These are phyloP conservation scores for Hypotaenidia okinawae DNA, from an alignment of 2,797 vertebrate genomes.

Conservation along the genomic window DNA sequence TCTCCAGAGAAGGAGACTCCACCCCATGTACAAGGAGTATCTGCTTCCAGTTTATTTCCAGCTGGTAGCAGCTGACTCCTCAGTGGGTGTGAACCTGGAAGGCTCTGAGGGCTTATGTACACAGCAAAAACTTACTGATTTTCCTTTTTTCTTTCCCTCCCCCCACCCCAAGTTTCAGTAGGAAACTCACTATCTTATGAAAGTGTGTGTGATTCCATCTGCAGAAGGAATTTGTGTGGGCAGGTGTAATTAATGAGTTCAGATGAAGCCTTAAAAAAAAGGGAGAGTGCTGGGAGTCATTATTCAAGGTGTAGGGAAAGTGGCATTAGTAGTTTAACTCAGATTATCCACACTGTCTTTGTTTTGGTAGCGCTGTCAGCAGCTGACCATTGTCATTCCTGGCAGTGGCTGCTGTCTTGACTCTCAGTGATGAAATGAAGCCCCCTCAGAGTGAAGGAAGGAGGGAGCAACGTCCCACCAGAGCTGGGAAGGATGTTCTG, in stretches of 20 bases:
- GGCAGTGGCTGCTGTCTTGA: background rate
- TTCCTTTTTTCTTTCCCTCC: background rate
- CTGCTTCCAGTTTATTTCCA: background rate
- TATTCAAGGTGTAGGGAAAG: background rate
- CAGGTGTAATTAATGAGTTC: background rate
- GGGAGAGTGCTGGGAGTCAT: background rate
- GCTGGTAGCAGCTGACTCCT: background rate
- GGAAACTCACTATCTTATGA: background rate
- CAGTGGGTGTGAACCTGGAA: background rate
- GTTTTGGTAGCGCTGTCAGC: background rate
- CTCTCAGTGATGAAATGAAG: background rate
- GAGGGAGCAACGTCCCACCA: no score
- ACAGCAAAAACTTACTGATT: background rate
- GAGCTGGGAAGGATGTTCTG: background rate
- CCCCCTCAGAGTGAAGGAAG: no score
- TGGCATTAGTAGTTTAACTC: background rate
- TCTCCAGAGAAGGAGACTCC: no score
- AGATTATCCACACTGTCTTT: background rate
- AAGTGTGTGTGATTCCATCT: background rate
- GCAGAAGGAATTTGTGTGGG: background rate
- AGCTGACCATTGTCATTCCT: background rate
- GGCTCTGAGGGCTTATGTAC: background rate
- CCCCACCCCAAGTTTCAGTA: background rate
- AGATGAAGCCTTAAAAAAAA: no score
- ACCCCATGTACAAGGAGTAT: no score